Evolutionary conservation across 2,888 invertebrate species (phyloP), one percentile per base, ranked within the genome.

Genomic region (Marasmarcha lunaedactyla): DNA sequence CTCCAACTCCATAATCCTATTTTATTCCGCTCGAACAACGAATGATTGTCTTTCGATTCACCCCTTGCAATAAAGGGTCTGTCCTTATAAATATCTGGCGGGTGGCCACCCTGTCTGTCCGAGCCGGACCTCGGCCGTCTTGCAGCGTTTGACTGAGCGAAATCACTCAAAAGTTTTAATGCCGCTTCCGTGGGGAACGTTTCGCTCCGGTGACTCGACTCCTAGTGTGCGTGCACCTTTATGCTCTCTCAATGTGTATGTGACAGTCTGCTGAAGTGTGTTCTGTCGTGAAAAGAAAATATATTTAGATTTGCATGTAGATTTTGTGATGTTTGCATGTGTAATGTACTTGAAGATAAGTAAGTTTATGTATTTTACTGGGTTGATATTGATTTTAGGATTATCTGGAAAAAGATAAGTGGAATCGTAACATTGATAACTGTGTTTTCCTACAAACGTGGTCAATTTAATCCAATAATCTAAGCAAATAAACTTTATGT

Each of bases 91-190:
- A 44, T 42, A 39, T 44, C 41, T 38, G 45, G 48, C 44, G 54
- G 47, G 48, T 57, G 55, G 57, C 60, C 59, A 54, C 51, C 42
- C 46, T 43, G 37, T 35, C 37, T 47, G 45, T 50, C 47, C 47
- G 47, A 37, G 50, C 59, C 59, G 63, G 69, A 67, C 71, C 60
- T 56, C 55, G 56, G 61, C 68, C 72, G 72, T 76, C 74, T 74
- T 73, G 69, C 71, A 63, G 65, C 73, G 73, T 74, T 76, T 76
- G 78, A 79, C 77, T 73, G 79, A 77, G 73, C 74, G 73, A 72
- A 79, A 79, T 79, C 79, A 79, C 78, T 79, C 79, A 78, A 79
- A 79, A 79, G 71, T 81, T 81, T 81, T 79, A 79, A 81, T 78
- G 73, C 73, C 68, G 71, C 65, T 76, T 81, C 78, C 79, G 77